Evolutionary conservation across 2,113 vertebrate species (phyloP).

Genomic region (Aptenodytes patagonicus): DNA sequence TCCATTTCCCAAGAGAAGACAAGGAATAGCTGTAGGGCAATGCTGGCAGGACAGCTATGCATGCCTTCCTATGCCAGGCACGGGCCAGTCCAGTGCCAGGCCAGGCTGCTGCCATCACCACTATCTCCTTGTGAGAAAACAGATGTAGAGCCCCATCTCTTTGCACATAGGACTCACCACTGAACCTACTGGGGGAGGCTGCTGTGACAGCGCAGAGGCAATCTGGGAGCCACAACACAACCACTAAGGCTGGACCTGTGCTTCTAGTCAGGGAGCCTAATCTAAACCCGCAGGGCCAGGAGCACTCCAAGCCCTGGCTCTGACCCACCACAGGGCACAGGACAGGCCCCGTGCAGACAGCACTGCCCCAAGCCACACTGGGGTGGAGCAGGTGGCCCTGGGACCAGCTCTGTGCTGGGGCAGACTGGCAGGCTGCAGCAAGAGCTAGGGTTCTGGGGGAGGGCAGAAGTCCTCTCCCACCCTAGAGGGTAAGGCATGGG

Average conservation of each 20-base stretch:
- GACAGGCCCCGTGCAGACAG: background rate
- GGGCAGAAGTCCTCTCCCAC: background rate
- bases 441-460: background rate
- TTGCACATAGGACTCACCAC: background rate
- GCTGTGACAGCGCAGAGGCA: background rate
- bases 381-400: background rate
- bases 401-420: background rate
- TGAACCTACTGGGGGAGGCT: rapidly evolving
- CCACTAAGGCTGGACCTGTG: background rate
- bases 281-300: background rate
- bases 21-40: background rate
- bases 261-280: background rate
- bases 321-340: rapidly evolving
- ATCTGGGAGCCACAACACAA: background rate
- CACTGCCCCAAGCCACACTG: rapidly evolving
- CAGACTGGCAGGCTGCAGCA: background rate
- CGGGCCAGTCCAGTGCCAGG: rapidly evolving
- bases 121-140: background rate
- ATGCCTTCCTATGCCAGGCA: background rate
- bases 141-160: background rate
- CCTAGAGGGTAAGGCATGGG: rapidly evolving
- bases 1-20: background rate
- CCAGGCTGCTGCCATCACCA: background rate
- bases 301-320: background rate
- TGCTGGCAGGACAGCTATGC: background rate